Base-by-base conservation (phyloP, 92 coral and sea anemone genomes). In the Scolanthus callimorphus region DNA sequence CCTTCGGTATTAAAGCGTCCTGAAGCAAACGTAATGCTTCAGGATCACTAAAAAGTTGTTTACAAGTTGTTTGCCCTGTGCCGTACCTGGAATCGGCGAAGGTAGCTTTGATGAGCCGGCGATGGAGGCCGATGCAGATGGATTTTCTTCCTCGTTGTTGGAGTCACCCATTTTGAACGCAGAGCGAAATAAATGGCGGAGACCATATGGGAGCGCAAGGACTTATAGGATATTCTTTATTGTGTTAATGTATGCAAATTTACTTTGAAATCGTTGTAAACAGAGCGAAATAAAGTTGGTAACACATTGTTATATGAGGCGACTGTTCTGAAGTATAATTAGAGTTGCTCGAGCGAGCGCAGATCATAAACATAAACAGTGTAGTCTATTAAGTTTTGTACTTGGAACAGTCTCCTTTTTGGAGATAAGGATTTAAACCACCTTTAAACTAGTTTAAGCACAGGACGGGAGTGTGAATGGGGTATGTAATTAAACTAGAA, bases 131-230 rank as follows among this genome's bases (percentile, higher is more conserved):
- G 13, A 63, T 51, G 24, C 59, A 22, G 27, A 31, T n/a, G 63
- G 79, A 63, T 72, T 62, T 31, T 73, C 74, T 6, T 31, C 54
- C n/a, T 28, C 29, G 47, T 53, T 51, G 25, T 39, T 2, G 2
- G 27, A 17, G 25, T 58, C 24, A 13, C 51, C 55, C 81, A 74
- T 55, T 27, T 50, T 65, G 57, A 27, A 4, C 29, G 44, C 57
- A 55, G 81, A 65, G 81, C 81, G 46, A 74, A 68, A 76, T 76
- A 76, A 76, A 75, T 67, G 57, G 77, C 69, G 38, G 75, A 59
- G 20, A 56, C 53, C 47, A 44, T 29, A 19, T 66, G 39, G 34
- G 38, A 19, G 59, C 69, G 41, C 23, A 25, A 9, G 69, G 69
- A 59, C 44, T 70, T 70, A 26, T 70, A 69, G 69, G 77, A 62